Conservation (phyloP, 1,140 invertebrate genomes). For the Stratiolaelaps scimitus region DNA sequence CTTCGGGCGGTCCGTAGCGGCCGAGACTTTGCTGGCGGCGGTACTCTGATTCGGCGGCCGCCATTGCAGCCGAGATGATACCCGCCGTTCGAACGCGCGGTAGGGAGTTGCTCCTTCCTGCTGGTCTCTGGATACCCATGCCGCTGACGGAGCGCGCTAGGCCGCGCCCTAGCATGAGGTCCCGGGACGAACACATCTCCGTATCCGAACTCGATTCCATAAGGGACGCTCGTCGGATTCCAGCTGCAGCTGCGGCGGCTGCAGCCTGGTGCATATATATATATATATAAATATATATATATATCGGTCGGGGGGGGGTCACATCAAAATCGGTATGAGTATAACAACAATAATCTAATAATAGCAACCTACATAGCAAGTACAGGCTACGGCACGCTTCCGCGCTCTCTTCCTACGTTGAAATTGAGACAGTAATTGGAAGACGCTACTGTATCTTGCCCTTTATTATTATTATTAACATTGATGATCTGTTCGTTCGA, state of each 20-base stretch:
- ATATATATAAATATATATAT: too few relatives aligned
- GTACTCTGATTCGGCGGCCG: conserved; percentile 29
- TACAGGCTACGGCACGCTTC: too few relatives aligned
- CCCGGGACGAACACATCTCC: conserved; percentile 25
- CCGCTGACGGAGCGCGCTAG: conserved; percentile 38
- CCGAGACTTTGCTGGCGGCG: conserved; percentile 33
- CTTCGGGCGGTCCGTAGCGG: conserved; percentile 31
- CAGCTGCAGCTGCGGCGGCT: conserved; percentile 42
- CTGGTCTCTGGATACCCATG: conserved; percentile 37
- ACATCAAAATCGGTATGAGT: too few relatives aligned
- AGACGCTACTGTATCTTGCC: too few relatives aligned
- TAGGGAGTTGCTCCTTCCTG: conserved; percentile 38
- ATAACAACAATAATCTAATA: too few relatives aligned
- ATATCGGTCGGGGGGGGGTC: too few relatives aligned
- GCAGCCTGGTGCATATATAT: conserved; percentile 47
- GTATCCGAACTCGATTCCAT: conserved; percentile 29
- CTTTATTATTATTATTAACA: too few relatives aligned
- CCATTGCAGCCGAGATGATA: conserved; percentile 30
- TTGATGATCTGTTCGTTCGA: too few relatives aligned
- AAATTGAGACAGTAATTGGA: too few relatives aligned
- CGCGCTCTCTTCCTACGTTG: too few relatives aligned
- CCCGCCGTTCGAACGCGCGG: conserved; percentile 35
- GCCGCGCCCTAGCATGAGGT: conserved; percentile 34
- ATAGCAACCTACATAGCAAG: too few relatives aligned
- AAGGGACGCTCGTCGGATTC: conserved; percentile 33